Percentiles rank a stretch among this genome's conserved stretches.
Conservation (phyloP, 2,888 invertebrate genomes). For the Polydrusus tereticollis region DNA sequence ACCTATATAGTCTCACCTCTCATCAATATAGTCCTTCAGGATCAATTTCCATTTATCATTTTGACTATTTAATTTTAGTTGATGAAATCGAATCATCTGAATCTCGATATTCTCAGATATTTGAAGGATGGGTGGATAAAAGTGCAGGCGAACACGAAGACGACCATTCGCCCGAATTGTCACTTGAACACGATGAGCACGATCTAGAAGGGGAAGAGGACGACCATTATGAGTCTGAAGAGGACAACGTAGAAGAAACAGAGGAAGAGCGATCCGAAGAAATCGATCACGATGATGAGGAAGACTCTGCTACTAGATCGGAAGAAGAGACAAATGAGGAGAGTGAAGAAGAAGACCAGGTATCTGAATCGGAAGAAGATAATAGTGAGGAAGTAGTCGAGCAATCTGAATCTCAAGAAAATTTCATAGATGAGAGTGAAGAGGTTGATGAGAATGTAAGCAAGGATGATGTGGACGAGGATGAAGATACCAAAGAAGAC, state of each 20-base stretch:
- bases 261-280: conserved; percentile 55
- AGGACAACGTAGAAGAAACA: conserved; percentile 54
- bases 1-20: background rate
- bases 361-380: conserved; percentile 61
- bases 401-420: conserved; percentile 60
- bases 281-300: conserved; percentile 50
- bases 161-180: conserved; percentile 61
- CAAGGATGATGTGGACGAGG: conserved; percentile 49
- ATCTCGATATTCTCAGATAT: conserved; percentile 80
- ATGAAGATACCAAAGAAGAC: conserved; percentile 42
- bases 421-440: conserved; percentile 59
- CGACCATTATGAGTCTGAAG: conserved; percentile 50
- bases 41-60: too few species aligned
- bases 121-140: conserved; percentile 85
- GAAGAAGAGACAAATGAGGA: conserved; percentile 61
- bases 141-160: conserved; percentile 64
- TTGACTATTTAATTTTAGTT: too few species aligned
- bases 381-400: conserved; percentile 60
- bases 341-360: conserved; percentile 60
- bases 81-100: conserved; percentile 63
- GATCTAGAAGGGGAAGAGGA: conserved; percentile 55
- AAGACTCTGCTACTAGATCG: conserved; percentile 57
- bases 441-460: conserved; percentile 56
- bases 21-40: too few species aligned
- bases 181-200: conserved; percentile 60